Percentiles rank a stretch among this genome's conserved stretches.
Evolutionary conservation across 2,888 invertebrate genomes (phyloP).

Genomic region (Platynereis dumerilii): DNA sequence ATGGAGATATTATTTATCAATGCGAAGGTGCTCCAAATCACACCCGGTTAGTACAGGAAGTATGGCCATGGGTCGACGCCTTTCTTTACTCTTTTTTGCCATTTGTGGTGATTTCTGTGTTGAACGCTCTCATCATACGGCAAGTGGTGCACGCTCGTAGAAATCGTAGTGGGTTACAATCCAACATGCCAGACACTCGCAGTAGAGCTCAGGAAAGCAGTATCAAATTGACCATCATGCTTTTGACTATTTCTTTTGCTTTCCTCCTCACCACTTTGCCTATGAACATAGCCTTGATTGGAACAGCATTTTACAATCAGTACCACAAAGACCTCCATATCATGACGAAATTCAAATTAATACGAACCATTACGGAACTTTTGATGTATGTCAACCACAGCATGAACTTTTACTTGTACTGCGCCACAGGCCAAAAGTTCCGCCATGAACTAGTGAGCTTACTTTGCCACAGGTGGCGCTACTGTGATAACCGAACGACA

Average conservation of each 20-base stretch:
- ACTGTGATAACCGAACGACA: no score
- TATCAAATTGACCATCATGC: constrained; percentile 49
- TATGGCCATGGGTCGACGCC: constrained; percentile 58
- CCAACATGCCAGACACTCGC: constrained; percentile 6
- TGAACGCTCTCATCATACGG: constrained; percentile 53
- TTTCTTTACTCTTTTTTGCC: constrained; percentile 54
- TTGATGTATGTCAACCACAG: constrained; percentile 37
- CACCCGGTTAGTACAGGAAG: constrained; percentile 33
- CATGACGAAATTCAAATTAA: constrained; percentile 26
- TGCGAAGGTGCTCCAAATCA: constrained; percentile 28
- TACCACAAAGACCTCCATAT: constrained; percentile 9
- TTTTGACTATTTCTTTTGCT: constrained; percentile 53
- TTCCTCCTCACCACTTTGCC: constrained; percentile 55
- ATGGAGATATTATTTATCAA: constrained; percentile 12
- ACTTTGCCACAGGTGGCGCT: constrained; percentile 17
- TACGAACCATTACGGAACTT: constrained; percentile 32
- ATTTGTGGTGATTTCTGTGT: constrained; percentile 47
- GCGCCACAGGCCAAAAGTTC: constrained; percentile 37
- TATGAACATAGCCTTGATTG: constrained; percentile 49
- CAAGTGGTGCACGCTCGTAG: constrained; percentile 45
- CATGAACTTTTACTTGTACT: constrained; percentile 38
- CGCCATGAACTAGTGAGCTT: constrained; percentile 29
- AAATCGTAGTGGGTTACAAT: constrained; percentile 12
- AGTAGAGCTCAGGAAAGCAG: constrained; percentile 14
- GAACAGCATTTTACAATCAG: constrained; percentile 16